phyloP scores from a whole-genome alignment of 2,888 invertebrate genomes.

The Bugulina stolonifera region DNA sequence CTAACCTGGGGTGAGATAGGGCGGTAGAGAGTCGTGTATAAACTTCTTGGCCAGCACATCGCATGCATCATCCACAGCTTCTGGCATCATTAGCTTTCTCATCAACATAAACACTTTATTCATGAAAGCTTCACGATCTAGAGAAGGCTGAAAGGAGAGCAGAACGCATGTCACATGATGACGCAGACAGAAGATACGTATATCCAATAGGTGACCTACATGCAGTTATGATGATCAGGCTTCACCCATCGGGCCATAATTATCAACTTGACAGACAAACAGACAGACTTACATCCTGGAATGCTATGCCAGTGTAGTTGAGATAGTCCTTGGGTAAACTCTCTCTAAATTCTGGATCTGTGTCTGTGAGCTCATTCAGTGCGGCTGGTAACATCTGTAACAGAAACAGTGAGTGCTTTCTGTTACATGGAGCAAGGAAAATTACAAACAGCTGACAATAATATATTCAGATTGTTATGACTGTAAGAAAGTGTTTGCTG shows the following conservation, averaged over 20 bases:
- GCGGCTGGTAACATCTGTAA: constrained; percentile 66
- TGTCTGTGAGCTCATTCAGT: constrained; percentile 65
- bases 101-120: constrained; percentile 59
- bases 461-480: too few species aligned
- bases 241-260: too few species aligned
- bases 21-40: constrained; percentile 82
- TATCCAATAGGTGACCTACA: too few species aligned
- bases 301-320: constrained; percentile 67
- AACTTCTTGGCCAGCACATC: constrained; percentile 80
- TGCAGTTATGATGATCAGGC: too few species aligned
- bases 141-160: constrained; percentile 38
- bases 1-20: constrained; percentile 59
- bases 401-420: background rate
- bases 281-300: constrained; percentile 57
- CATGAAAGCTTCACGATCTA: constrained; percentile 53
- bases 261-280: too few species aligned
- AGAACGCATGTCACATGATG: too few species aligned
- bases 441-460: too few species aligned
- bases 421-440: too few species aligned
- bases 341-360: constrained; percentile 66
- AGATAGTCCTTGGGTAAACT: constrained; percentile 77
- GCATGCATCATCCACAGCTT: constrained; percentile 70
- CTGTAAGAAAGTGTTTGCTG: too few species aligned
- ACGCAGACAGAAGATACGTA: too few species aligned
- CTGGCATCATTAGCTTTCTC: constrained; percentile 59